Base-by-base conservation (phyloP, 2,888 invertebrate species). In the Lepidonotus clava region DNA sequence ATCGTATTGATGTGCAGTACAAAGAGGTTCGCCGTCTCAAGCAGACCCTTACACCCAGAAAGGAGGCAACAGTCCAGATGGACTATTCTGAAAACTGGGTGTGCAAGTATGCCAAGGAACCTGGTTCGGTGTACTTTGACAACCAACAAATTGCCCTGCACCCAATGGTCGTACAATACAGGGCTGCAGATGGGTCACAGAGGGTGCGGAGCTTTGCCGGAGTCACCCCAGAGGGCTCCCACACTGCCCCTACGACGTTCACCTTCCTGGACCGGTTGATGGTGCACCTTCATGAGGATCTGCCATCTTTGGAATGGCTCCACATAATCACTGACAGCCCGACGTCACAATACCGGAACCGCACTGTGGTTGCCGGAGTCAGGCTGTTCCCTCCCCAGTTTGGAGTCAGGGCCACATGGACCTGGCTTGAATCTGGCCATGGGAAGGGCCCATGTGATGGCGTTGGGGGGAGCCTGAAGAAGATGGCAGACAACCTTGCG, bases 391-490 rank as follows among this genome's bases (percentile, higher is more conserved):
- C 71, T 5, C 6, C 18, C 34, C 71, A 28, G 32, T 71, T 71
- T 34, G 71, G 71, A 4, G n/a, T 71, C 32, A 71, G 5, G 5
- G 14, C 32, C n/a, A 28, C 71, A 36, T 71, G 71, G 71, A 32
- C 34, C 6, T 71, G 71, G 71, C 38, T 71, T 5, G 71, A 71
- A 34, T 6, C 32, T 14, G 71, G 71, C 18, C 71, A 71, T 32
- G 71, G 71, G 36, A 71, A 71, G 34, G 71, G 71, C 14, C 71
- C 71, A 6, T 71, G 71, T 32, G 71, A 71, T n/a, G 71, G 71
- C 6, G 71, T 38, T n/a, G 71, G 71, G 8, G 71, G 71, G 4
- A 32, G 11, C 11, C 4, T 71, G 32, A 32, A 71, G 34, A 71
- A 71, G n/a, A 71, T 28, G n/a, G 71, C 71, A 14, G 71, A 71